Evolutionary conservation across 2,797 vertebrate species (phyloP).

Genomic region (Semotilus atromaculatus): DNA sequence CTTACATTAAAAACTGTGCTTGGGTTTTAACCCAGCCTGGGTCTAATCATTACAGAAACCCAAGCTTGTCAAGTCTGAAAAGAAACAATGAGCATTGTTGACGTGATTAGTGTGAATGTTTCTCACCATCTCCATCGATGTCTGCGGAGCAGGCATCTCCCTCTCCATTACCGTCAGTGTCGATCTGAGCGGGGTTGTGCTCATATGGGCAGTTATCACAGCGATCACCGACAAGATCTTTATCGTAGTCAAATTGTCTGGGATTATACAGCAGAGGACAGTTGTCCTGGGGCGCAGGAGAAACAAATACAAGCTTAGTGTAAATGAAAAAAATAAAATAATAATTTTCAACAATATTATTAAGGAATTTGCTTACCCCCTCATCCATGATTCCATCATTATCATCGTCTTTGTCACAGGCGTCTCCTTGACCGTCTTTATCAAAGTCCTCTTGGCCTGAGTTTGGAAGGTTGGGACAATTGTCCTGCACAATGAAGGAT

Average conservation of each 20-base stretch:
- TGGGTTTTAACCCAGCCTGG: neutral
- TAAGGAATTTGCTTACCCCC: slow-evolving; percentile 77
- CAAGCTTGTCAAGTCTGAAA: neutral
- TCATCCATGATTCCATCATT: slow-evolving; percentile 94
- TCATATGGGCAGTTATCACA: slow-evolving; percentile 98
- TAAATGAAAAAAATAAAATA: neutral
- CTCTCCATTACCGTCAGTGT: slow-evolving; percentile 93
- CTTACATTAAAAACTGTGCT: neutral
- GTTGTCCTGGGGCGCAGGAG: slow-evolving; percentile 85
- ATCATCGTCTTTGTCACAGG: slow-evolving; percentile 97
- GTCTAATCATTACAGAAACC: slow-evolving; percentile 39
- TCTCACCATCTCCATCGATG: slow-evolving; percentile 97
- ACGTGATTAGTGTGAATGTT: neutral
- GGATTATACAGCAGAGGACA: slow-evolving; percentile 97
- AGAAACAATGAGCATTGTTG: neutral
- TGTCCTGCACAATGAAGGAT: slow-evolving; percentile 81
- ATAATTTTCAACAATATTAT: neutral
- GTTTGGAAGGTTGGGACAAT: slow-evolving; percentile 94
- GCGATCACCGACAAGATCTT: slow-evolving; percentile 96
- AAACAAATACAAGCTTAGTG: neutral
- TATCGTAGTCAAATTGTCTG: slow-evolving; percentile 95
- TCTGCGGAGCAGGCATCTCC: slow-evolving; percentile 94
- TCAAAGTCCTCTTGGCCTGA: slow-evolving; percentile 99
- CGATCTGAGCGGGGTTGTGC: slow-evolving; percentile 95
- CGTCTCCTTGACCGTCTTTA: slow-evolving; percentile 94